Percentiles rank a stretch among this genome's conserved stretches.
Evolutionary conservation across 2,888 invertebrate genomes (phyloP).

Genomic region (Tortrix viridana): DNA sequence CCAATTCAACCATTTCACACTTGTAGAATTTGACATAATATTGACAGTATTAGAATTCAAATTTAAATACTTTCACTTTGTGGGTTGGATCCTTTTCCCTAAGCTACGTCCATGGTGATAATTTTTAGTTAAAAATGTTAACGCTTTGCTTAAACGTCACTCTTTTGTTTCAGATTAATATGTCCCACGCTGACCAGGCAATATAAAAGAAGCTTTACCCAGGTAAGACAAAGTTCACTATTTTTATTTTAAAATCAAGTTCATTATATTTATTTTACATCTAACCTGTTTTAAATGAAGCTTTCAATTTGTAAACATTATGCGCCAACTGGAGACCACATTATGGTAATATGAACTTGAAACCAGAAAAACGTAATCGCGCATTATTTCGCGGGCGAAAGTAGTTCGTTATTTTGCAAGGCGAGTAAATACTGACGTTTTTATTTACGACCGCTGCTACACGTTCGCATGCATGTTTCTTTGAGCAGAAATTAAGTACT

Average conservation of each 20-base stretch:
- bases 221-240: conserved; percentile 13
- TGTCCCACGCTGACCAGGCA: conserved; percentile 14
- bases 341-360: conserved; percentile 25
- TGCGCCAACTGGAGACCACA: conserved; percentile 8
- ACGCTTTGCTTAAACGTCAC: conserved; percentile 21
- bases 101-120: too few species aligned
- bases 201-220: conserved; percentile 11
- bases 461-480: conserved; percentile 20
- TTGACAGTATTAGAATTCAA: too few species aligned
- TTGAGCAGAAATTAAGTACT: conserved; percentile 14
- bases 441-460: conserved; percentile 26
- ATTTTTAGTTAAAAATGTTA: too few species aligned
- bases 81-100: too few species aligned
- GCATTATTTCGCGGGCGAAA: conserved; percentile 21
- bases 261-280: neutral
- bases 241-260: neutral
- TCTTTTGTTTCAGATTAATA: conserved; percentile 39
- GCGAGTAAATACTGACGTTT: conserved; percentile 25
- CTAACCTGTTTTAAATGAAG: neutral
- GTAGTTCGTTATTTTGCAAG: conserved; percentile 28
- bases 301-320: conserved; percentile 9
- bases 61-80: too few species aligned
- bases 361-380: conserved; percentile 20
- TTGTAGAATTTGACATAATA: too few species aligned
- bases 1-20: too few species aligned